Percentiles rank a stretch among this genome's conserved stretches.
These are phyloP conservation scores for Syngnathus scovelli DNA, from an alignment of 2,113 vertebrate genomes.

Conservation along the genomic window DNA sequence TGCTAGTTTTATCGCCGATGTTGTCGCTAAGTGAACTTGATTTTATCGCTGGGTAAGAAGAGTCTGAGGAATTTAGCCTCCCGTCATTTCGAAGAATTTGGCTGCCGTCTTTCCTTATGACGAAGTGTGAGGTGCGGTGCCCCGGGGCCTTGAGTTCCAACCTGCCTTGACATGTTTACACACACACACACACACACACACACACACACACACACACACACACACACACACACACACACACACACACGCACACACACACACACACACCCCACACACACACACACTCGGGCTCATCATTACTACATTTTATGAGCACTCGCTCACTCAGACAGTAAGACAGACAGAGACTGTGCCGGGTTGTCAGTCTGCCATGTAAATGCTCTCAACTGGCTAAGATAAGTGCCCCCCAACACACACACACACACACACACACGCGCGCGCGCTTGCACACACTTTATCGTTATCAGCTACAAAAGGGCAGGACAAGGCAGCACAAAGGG, in stretches of 20 bases:
- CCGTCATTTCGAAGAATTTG: conserved; percentile 29
- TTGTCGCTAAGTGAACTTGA: conserved; percentile 14
- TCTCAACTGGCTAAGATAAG: conserved; percentile 49
- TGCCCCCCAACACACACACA: conserved; percentile 27
- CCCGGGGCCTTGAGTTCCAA: conserved; percentile 24
- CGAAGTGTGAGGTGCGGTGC: conserved; percentile 38
- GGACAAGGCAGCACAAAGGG: conserved; percentile 37
- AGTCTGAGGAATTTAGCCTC: conserved; percentile 22
- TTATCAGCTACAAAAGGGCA: conserved; percentile 55
- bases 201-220: conserved; percentile 17
- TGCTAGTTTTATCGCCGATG: no score
- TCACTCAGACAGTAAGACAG: conserved; percentile 22
- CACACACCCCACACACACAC: conserved; percentile 7
- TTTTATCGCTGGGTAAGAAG: conserved; percentile 5
- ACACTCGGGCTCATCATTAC: conserved; percentile 57
- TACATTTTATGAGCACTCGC: conserved; percentile 62
- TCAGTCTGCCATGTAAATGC: conserved; percentile 53
- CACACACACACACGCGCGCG: conserved; percentile 8
- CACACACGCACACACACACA: conserved; percentile 34
- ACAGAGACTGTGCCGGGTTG: conserved; percentile 37
- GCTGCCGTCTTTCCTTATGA: conserved; percentile 37
- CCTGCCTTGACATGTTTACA: conserved; percentile 39
- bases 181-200: conserved; percentile 19
- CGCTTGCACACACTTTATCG: background rate
- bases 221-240: conserved; percentile 26